Base-by-base conservation (phyloP, 1,140 invertebrate genomes). In the Drosophila parvula region DNA sequence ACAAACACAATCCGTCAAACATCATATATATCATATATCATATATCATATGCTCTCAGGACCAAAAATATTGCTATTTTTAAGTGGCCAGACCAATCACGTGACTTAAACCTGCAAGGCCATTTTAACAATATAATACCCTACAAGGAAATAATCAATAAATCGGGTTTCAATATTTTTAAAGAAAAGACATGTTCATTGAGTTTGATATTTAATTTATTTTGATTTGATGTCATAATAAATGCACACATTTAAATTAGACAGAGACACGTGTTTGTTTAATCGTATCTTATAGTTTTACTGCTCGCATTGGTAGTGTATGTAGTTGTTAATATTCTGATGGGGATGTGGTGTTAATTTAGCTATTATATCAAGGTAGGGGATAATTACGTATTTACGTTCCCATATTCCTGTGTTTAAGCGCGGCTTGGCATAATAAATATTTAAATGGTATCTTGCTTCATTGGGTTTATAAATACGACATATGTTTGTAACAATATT, bases 181-280 rank as follows among this genome's bases (percentile, higher is more conserved):
- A 22, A 4, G 41, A 50, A 40, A 8, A 22, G 16, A 36, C 7
- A 47, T 22, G 22, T 22, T 2, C 9, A 5, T 41, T 22, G 14
- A 61, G 27, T 45, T 69, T 56, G 38, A 78, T 74, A 74, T 50
- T 64, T 78, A 78, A 62, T 85, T 85, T 86, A 88, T 88, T 88
- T 86, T 88, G 84, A 88, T 88, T 86, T 88, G 53, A 89, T 70
- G 86, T 88, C 67, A 85, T 70, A 82, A 79, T 89, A 80, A 88
- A 88, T 88, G 71, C 81, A 89, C 82, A 86, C 84, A 88, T 83
- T 88, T 83, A 88, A 88, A 89, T 89, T 88, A 88, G 83, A 88
- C 84, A 86, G 82, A 81, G 76, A 88, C 80, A 88, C 63, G 86
- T 77, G 73, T 51, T 79, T 67, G 56, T 67, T 81, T 70, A 71